These are phyloP conservation scores for Cephus pygmeus DNA, from an alignment of 2,888 invertebrate genomes.

Conservation along the genomic window DNA sequence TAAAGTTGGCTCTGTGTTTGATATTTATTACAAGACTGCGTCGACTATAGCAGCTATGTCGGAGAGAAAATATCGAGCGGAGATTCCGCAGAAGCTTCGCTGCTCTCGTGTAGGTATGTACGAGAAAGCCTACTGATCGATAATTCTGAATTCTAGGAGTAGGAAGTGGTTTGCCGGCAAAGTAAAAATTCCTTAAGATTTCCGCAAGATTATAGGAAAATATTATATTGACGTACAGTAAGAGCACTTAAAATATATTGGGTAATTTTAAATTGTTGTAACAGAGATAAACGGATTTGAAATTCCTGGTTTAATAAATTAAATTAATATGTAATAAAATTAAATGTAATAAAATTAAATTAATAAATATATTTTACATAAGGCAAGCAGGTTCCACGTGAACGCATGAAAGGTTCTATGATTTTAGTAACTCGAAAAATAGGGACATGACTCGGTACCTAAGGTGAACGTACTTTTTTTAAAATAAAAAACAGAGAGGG, in stretches of 20 bases:
- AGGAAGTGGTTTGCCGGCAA: not conserved
- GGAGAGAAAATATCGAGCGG: not conserved
- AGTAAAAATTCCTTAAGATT: not conserved
- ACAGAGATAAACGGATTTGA: too few species aligned
- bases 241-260: not conserved
- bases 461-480: not conserved
- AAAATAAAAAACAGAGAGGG: not conserved
- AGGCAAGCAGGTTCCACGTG: too few species aligned
- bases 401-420: not conserved
- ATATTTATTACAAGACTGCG: not conserved
- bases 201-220: not conserved
- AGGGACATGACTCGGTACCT: not conserved
- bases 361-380: too few species aligned
- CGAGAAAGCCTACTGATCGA: not conserved
- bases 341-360: too few species aligned
- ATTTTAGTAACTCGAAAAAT: not conserved
- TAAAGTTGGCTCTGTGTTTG: not conserved
- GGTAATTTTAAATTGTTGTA: too few species aligned
- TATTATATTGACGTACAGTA: not conserved
- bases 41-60: not conserved
- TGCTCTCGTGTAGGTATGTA: not conserved
- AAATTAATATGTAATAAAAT: too few species aligned
- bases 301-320: too few species aligned
- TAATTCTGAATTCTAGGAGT: not conserved
- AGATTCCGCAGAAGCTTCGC: not conserved